A percentile compares a stretch with the other conserved stretches of the same genome.
Conservation (phyloP, 2,113 vertebrate genomes). For the Ascaphus truei region DNA sequence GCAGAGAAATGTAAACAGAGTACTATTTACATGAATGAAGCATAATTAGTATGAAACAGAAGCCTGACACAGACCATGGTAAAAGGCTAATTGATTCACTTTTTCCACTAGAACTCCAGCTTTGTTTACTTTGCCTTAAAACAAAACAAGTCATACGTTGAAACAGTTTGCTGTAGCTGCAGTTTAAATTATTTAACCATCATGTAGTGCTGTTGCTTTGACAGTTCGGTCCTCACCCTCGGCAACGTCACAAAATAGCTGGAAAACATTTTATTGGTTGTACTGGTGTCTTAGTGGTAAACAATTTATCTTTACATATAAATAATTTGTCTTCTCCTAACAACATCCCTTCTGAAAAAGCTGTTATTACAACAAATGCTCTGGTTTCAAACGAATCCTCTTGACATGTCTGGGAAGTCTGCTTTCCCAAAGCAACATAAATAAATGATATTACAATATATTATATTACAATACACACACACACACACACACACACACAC, state of each 20-base stretch:
- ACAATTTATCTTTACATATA: slow-evolving; percentile 30
- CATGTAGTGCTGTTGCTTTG: slow-evolving; percentile 6
- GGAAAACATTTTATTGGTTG: background rate
- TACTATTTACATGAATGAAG: no score
- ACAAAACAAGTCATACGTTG: background rate
- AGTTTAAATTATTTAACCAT: slow-evolving; percentile 28
- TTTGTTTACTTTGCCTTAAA: no score
- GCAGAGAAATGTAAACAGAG: no score
- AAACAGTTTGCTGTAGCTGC: background rate
- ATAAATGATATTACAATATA: no score
- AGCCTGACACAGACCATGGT: no score
- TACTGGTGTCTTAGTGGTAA: background rate
- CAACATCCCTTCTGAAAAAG: slow-evolving; percentile 24
- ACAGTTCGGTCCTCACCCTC: background rate
- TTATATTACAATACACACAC: background rate
- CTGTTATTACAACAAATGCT: background rate
- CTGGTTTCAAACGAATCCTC: background rate
- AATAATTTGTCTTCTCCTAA: slow-evolving; percentile 24
- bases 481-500: background rate
- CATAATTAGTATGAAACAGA: no score
- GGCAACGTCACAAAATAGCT: background rate
- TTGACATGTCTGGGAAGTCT: background rate
- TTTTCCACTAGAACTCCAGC: no score
- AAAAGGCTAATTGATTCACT: no score
- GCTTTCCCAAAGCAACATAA: background rate